Evolutionary conservation across 2,113 vertebrate species (phyloP), one percentile per base, ranked within the genome.

Genomic region (Gobiocypris rarus): DNA sequence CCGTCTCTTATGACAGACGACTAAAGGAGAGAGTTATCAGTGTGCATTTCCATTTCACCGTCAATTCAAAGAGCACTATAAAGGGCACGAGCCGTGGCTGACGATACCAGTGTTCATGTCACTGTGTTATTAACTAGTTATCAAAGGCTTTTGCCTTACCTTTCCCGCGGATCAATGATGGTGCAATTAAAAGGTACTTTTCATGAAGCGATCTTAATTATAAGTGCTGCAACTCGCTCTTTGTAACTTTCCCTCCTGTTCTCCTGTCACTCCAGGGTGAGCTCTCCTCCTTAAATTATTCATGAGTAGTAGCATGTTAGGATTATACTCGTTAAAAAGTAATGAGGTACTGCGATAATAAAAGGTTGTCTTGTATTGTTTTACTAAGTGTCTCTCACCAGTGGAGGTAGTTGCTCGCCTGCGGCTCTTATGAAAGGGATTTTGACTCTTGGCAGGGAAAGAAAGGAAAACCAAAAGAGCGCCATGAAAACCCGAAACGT

Each of bases 241-340:
- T 75, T 83, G 26, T 76, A 48, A 67, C 45, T 69, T 73, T 63
- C 80, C 61, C 79, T 86, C 70, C 28, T 82, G 80, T 88, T 89
- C 74, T 83, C 45, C 90, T 84, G 81, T 83, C 86, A 88, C 84
- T 89, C 89, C 87, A 89, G 52, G 10, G 24, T 58, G 86, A 84
- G 85, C 73, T 59, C 83, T 45, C 86, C 81, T 26, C 85, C 88
- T 92, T 94, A 91, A 93, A 94, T 94, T 90, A 94, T 94, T 92
- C 91, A 93, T 91, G 89, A 89, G 85, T 45, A 85, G 88, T 90
- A 88, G 90, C 90, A 90, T 92, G 86, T 89, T 88, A 59, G 88
- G 88, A 93, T 94, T 92, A 93, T 88, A 75, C 88, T 87, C 86
- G 89, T 94, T 93, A 94, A 93, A 93, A 94, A 92, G 91, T 93